phyloP scores from a whole-genome alignment of 2,888 invertebrate genomes.

The Eledona agricola region DNA sequence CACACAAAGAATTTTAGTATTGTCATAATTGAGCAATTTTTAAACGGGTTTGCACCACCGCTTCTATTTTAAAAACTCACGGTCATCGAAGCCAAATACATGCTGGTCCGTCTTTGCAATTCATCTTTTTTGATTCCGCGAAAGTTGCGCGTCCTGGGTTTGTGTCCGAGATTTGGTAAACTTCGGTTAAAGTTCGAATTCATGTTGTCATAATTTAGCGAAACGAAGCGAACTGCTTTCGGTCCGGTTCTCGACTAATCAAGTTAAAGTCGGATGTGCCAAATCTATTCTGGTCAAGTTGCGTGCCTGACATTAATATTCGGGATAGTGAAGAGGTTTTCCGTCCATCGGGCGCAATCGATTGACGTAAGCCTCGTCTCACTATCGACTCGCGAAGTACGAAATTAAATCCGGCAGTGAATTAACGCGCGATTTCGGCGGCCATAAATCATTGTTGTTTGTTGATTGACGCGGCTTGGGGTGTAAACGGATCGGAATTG shows the following conservation, averaged over 20 bases:
- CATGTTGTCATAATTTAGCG: neutral
- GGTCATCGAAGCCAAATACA: conserved; percentile 81
- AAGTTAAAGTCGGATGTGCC: conserved; percentile 50
- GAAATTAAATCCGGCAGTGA: too few species aligned
- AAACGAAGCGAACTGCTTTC: conserved; percentile 28
- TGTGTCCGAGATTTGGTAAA: too few species aligned
- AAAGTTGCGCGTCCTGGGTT: conserved; percentile 61
- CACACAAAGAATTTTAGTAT: neutral
- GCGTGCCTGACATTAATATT: conserved; percentile 39
- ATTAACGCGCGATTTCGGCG: too few species aligned
- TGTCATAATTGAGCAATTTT: neutral
- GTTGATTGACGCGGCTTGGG: conserved; percentile 1
- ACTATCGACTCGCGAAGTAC: too few species aligned
- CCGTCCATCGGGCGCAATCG: conserved; percentile 16
- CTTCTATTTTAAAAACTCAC: conserved; percentile 62
- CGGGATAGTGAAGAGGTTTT: conserved; percentile 15
- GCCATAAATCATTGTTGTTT: too few species aligned
- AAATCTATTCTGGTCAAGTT: conserved; percentile 57
- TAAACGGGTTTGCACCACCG: neutral
- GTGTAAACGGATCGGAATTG: neutral
- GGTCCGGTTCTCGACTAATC: conserved; percentile 45
- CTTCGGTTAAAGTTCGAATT: conserved; percentile 1
- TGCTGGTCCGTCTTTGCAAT: conserved; percentile 76
- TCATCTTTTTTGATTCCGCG: conserved; percentile 82
- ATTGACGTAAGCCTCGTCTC: conserved; percentile 6